These are phyloP conservation scores for Danio albolineatus DNA, from an alignment of 2,797 vertebrate genomes.

Conservation along the genomic window DNA sequence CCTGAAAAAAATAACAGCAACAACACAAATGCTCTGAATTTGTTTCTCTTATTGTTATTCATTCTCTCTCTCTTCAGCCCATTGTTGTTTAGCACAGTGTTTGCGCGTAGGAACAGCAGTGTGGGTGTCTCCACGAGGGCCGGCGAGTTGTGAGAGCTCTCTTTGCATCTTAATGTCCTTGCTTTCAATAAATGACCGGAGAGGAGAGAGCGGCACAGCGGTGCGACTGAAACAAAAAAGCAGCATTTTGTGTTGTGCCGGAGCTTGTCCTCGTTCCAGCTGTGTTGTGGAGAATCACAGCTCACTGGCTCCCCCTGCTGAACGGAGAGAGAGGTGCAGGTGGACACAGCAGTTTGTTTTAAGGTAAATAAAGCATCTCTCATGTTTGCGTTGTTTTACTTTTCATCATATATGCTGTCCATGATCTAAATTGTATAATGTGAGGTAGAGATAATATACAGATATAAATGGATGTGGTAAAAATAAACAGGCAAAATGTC, in stretches of 20 bases:
- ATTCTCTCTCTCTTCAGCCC: slow-evolving; percentile 30
- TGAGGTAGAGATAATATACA: not conserved
- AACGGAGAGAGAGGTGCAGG: not conserved
- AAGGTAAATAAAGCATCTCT: not conserved
- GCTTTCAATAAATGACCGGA: slow-evolving; percentile 62
- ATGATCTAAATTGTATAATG: not conserved
- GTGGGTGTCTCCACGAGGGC: slow-evolving; percentile 50
- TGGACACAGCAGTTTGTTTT: not conserved
- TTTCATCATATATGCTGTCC: not conserved
- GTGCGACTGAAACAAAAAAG: slow-evolving; percentile 48
- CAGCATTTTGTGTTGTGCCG: slow-evolving; percentile 40
- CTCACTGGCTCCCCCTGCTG: slow-evolving; percentile 62
- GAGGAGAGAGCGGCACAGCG: slow-evolving; percentile 38
- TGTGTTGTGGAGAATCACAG: slow-evolving; percentile 16
- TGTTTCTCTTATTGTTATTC: slow-evolving; percentile 30
- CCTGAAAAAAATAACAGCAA: not conserved
- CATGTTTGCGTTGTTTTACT: not conserved
- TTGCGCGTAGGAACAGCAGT: slow-evolving; percentile 35
- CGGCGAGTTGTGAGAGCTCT: slow-evolving; percentile 58
- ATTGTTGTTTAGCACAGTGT: slow-evolving; percentile 43
- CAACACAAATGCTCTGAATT: slow-evolving; percentile 4
- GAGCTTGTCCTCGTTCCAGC: slow-evolving; percentile 27
- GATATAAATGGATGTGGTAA: no score
- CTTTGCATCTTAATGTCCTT: slow-evolving; percentile 64
- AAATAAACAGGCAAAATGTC: no score